Percentiles rank a stretch among this genome's conserved stretches.
Conservation (phyloP, 2,888 invertebrate genomes). For the Drosophila ustulata region DNA sequence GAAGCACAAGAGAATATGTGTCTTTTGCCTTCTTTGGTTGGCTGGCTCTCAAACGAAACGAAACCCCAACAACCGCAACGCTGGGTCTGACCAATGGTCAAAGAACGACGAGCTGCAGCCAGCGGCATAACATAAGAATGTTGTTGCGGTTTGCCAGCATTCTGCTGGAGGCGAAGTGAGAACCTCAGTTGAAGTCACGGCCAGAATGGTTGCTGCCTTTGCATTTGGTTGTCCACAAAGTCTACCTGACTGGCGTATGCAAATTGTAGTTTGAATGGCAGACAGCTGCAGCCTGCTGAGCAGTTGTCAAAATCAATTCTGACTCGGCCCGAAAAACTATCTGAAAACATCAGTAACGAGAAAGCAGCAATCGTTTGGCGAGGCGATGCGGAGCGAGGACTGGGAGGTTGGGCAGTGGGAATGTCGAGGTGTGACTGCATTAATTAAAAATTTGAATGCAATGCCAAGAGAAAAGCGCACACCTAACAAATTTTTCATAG, state of each 20-base stretch:
- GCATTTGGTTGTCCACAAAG: constrained; percentile 5
- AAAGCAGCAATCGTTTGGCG: neutral
- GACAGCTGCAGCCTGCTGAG: constrained; percentile 30
- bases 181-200: constrained; percentile 5
- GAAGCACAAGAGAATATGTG: constrained; percentile 9
- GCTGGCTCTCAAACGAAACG: constrained; percentile 22
- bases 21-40: constrained; percentile 11
- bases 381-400: too few relatives aligned
- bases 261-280: constrained; percentile 33
- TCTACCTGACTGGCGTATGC: constrained; percentile 31
- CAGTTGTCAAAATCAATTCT: constrained; percentile 54
- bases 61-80: constrained; percentile 50
- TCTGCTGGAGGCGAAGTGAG: constrained; percentile 19
- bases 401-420: neutral
- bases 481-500: constrained; percentile 81
- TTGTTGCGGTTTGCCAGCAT: constrained; percentile 54
- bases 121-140: constrained; percentile 57
- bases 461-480: constrained; percentile 73
- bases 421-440: constrained; percentile 63
- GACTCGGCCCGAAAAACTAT: constrained; percentile 12
- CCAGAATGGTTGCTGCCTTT: constrained; percentile 9
- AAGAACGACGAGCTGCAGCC: constrained; percentile 6
- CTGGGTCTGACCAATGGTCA: constrained; percentile 30
- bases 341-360: constrained; percentile 4
- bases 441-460: constrained; percentile 79